Evolutionary conservation across 2,113 vertebrate species (phyloP).

Genomic region (Mus spicilegus): DNA sequence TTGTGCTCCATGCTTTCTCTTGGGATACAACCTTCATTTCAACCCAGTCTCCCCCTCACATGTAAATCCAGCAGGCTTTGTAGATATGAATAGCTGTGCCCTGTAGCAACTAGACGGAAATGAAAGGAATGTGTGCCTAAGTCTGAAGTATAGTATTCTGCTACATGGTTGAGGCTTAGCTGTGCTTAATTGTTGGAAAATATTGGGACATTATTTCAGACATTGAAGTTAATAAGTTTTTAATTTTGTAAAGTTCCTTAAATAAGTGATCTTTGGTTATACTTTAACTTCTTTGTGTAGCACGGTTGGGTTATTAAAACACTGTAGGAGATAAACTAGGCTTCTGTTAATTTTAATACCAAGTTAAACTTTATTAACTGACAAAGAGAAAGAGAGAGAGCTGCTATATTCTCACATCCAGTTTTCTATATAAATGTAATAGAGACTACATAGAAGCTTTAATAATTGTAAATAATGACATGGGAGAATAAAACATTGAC

Average conservation of each 20-base stretch:
- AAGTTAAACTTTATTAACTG: conserved; percentile 52
- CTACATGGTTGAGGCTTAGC: conserved; percentile 51
- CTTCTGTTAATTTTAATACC: conserved; percentile 45
- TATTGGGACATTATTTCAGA: conserved; percentile 70
- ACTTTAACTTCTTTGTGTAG: conserved; percentile 48
- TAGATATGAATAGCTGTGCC: conserved; percentile 79
- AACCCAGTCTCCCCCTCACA: conserved; percentile 71
- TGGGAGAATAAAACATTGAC: conserved; percentile 35
- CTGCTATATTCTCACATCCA: neutral
- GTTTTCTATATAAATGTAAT: neutral
- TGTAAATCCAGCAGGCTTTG: conserved; percentile 80
- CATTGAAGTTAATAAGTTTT: conserved; percentile 64
- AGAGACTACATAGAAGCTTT: neutral
- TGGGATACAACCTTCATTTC: conserved; percentile 75
- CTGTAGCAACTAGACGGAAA: conserved; percentile 84
- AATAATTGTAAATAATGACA: conserved; percentile 37
- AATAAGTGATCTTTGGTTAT: conserved; percentile 35
- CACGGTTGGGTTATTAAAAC: conserved; percentile 27
- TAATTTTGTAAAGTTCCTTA: conserved; percentile 50
- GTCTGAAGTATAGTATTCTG: conserved; percentile 77
- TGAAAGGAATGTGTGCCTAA: conserved; percentile 80
- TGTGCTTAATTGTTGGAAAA: conserved; percentile 68
- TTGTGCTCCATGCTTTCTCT: conserved; percentile 74
- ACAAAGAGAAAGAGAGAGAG: neutral
- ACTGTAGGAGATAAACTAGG: neutral